phyloP scores from a whole-genome alignment of 2,888 invertebrate genomes.

The Colostygia pectinataria region DNA sequence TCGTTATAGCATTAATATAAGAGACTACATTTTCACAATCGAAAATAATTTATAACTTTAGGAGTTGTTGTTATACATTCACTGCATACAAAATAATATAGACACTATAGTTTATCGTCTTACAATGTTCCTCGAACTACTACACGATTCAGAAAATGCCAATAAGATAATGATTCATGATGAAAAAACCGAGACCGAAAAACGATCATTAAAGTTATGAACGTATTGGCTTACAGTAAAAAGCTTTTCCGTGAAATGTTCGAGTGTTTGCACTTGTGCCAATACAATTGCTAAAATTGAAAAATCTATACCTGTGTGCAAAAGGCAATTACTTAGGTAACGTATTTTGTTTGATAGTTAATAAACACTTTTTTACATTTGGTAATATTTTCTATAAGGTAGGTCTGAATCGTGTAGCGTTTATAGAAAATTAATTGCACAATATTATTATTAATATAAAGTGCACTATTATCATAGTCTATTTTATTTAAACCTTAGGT shows the following conservation, averaged over 20 bases:
- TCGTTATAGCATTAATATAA: constrained; percentile 48
- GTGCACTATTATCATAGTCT: constrained; percentile 70
- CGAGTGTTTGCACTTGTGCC: constrained; percentile 17
- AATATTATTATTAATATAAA: constrained; percentile 61
- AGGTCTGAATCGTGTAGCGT: constrained; percentile 55
- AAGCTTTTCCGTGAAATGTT: constrained; percentile 14
- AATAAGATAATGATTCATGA: background rate
- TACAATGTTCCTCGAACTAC: constrained; percentile 67
- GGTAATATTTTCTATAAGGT: constrained; percentile 16
- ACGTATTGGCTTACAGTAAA: background rate
- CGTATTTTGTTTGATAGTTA: constrained; percentile 7
- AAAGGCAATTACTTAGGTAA: constrained; percentile 19
- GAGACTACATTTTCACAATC: constrained; percentile 52
- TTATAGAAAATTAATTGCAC: constrained; percentile 61
- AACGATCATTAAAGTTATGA: background rate
- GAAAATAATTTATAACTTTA: constrained; percentile 56
- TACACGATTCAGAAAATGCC: constrained; percentile 46
- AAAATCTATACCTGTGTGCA: constrained; percentile 16
- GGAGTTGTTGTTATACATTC: constrained; percentile 66
- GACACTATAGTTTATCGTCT: constrained; percentile 56
- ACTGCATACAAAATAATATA: constrained; percentile 42
- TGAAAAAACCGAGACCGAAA: background rate
- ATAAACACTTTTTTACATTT: background rate
- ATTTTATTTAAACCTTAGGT: constrained; percentile 58
- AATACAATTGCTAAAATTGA: constrained; percentile 22